Percentiles rank a stretch among this genome's conserved stretches.
phyloP scores from a whole-genome alignment of 2,888 invertebrate species.

The Hanleya hanleyi region DNA sequence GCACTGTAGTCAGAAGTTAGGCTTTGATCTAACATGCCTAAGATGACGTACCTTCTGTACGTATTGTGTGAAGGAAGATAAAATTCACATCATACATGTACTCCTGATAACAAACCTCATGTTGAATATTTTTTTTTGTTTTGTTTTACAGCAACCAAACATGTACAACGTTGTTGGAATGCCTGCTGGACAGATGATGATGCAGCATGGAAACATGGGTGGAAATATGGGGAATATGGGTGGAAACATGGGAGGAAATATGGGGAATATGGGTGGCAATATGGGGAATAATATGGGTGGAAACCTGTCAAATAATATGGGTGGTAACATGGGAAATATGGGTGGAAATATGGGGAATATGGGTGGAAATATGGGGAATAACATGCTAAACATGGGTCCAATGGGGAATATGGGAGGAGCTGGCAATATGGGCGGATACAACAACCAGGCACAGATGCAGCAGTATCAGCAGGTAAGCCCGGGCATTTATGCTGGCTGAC shows the following conservation, averaged over 20 bases:
- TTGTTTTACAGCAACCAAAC: neutral
- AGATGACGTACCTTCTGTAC: too few species aligned
- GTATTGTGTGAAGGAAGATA: too few species aligned
- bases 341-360: neutral
- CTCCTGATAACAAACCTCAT: too few species aligned
- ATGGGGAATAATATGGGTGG: too few species aligned
- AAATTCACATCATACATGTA: too few species aligned
- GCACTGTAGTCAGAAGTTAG: too few species aligned
- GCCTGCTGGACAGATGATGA: neutral
- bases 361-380: too few species aligned
- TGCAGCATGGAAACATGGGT: neutral
- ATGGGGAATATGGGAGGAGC: neutral
- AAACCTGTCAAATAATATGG: neutral
- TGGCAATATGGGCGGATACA: neutral
- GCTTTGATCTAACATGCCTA: too few species aligned
- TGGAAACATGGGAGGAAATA: neutral
- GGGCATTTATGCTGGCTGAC: too few species aligned
- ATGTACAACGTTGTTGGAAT: constrained; percentile 1
- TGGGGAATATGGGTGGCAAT: neutral
- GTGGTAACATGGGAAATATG: neutral
- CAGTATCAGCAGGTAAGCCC: neutral
- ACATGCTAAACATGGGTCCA: too few species aligned
- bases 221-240: too few species aligned
- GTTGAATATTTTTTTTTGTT: too few species aligned
- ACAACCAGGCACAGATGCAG: neutral